A percentile compares a stretch with the other conserved stretches of the same genome.
These are phyloP conservation scores for Chaenocephalus aceratus DNA, from an alignment of 2,113 vertebrate species.

Conservation along the genomic window DNA sequence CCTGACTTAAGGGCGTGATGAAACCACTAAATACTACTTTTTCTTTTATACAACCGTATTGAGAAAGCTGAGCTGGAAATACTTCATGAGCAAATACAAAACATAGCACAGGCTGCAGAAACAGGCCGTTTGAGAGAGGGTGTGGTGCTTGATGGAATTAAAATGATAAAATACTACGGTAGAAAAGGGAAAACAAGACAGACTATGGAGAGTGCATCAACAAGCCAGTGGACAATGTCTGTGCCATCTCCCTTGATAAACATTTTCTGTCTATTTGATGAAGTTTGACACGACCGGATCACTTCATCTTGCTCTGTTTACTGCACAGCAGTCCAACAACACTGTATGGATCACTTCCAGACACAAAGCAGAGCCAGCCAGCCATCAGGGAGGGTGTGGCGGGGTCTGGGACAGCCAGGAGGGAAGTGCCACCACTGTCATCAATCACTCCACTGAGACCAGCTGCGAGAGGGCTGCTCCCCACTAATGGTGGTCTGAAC, in stretches of 20 bases:
- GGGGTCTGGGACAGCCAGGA: slow-evolving; percentile 48
- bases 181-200: slow-evolving; percentile 1
- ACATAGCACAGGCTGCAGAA: background rate
- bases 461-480: slow-evolving; percentile 20
- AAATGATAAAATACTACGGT: background rate
- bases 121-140: background rate
- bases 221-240: background rate
- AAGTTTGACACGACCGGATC: slow-evolving; percentile 37
- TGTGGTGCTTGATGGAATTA: slow-evolving; percentile 10
- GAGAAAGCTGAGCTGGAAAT: background rate
- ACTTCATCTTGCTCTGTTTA: slow-evolving; percentile 35
- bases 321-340: slow-evolving; percentile 28
- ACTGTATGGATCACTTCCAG: slow-evolving; percentile 13
- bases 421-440: slow-evolving; percentile 48
- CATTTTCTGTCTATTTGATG: slow-evolving; percentile 33
- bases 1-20: no score
- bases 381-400: slow-evolving; percentile 75
- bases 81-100: background rate
- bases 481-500: slow-evolving; percentile 1
- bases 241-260: slow-evolving; percentile 13
- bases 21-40: background rate
- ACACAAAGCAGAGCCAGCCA: slow-evolving; percentile 67
- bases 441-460: slow-evolving; percentile 41
- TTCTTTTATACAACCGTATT: background rate
- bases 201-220: slow-evolving; percentile 22